Base-by-base conservation (phyloP, 2,888 invertebrate species). In the Scrobipalpa atriplicella region DNA sequence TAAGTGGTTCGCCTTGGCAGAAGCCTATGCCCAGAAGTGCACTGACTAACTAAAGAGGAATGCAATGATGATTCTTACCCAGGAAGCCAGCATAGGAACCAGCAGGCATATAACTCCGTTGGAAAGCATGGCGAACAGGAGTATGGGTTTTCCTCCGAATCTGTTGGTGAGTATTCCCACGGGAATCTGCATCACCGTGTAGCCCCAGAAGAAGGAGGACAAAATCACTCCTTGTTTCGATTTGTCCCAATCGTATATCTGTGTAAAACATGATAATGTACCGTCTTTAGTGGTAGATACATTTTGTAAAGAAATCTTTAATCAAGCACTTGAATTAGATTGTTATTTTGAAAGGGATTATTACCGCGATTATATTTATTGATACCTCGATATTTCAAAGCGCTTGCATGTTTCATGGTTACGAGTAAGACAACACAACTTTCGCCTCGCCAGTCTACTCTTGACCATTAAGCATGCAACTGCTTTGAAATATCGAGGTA, bases 141-240 rank as follows among this genome's bases (percentile, higher is more conserved):
- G 78, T 6, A 98, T 93, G 52, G 94, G 93, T 79, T 96, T 96
- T 0, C 96, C 96, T 0, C 98, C 98, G 82, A 95, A 96, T n/a
- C 93, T 93, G 80, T 96, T 96, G 0, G 96, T 95, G 13, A 98
- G 81, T 54, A 96, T 83, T 0, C 96, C 95, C 0, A 95, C 94
- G 0, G 95, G 95, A 11, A 97, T 86, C 83, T 97, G 97, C 76
- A 95, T 95, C 29, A 94, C 74, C 51, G 95, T 93, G 80, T 97
- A 97, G 6, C 96, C 96, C 95, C 96, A 95, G 84, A 96, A 97
- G 81, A 97, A 97, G 2, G 96, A 95, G 19, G 96, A 96, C 1
- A 96, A 84, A 10, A 96, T 93, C 60, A 95, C 70, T 0, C 94
- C 93, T 75, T 94, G 94, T 0, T 93, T 94, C 19, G 91, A 82